Evolutionary conservation across 2,797 vertebrate species (phyloP).

Genomic region (Neostethus bicornis): DNA sequence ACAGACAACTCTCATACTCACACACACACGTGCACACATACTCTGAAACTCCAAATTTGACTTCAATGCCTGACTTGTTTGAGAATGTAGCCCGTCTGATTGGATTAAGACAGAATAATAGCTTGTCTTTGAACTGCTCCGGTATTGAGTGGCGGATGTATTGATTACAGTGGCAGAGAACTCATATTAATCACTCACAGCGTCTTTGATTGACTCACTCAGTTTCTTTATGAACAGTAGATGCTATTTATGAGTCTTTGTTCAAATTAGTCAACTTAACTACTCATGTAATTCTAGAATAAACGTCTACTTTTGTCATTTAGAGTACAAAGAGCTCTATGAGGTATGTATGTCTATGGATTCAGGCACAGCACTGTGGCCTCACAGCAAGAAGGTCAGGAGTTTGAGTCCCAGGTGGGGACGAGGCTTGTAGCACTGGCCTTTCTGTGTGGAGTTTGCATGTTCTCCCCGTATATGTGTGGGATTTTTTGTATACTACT

Average conservation of each 20-base stretch:
- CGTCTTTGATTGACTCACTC: slow-evolving; percentile 58
- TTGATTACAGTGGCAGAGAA: slow-evolving; percentile 58
- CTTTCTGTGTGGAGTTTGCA: too few relatives aligned
- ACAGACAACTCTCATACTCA: slow-evolving; percentile 41
- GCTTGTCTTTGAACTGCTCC: slow-evolving; percentile 50
- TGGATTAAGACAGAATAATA: slow-evolving; percentile 51
- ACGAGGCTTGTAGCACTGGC: too few relatives aligned
- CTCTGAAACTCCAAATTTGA: slow-evolving; percentile 47
- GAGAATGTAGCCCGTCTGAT: slow-evolving; percentile 42
- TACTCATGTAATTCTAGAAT: slow-evolving; percentile 11
- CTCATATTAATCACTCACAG: slow-evolving; percentile 61
- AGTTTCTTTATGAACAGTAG: slow-evolving; percentile 46
- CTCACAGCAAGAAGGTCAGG: too few relatives aligned
- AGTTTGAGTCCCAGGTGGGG: too few relatives aligned
- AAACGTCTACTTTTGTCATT: background rate
- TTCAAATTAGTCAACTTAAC: slow-evolving; percentile 30
- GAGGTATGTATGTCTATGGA: slow-evolving; percentile 9
- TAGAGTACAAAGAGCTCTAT: background rate
- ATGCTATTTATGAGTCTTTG: slow-evolving; percentile 32
- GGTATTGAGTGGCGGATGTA: slow-evolving; percentile 58
- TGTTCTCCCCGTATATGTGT: too few relatives aligned
- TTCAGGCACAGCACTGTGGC: too few relatives aligned
- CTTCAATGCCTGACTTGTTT: slow-evolving; percentile 57
- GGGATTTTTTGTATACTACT: too few relatives aligned
- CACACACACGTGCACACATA: slow-evolving; percentile 19